Base-by-base conservation (phyloP, 2,797 vertebrate species). In the Erithacus rubecula region DNA sequence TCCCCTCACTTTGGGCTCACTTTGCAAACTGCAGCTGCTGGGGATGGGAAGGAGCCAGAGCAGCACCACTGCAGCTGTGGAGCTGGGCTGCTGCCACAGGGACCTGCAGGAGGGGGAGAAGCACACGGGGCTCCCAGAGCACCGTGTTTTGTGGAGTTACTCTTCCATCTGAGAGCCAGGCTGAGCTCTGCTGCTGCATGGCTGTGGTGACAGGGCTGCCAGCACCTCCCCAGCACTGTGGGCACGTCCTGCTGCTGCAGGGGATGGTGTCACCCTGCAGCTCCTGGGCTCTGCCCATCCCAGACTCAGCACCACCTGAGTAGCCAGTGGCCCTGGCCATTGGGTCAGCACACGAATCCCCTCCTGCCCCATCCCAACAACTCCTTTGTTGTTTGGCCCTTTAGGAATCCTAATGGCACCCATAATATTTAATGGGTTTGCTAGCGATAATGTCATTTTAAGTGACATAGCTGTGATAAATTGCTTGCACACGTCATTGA, bases 371-470 rank as follows among this genome's bases (percentile, higher is more conserved):
- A 22, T 41, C 24, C 55, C 52, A 18, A 26, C 49, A 26, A n/a
- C 39, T 65, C 55, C 43, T 59, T 78, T 59, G 67, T 72, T 86
- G 79, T 69, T 84, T 86, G 65, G 59, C 47, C 87, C 70, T 81
- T 68, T 15, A 69, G 89, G 76, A 83, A 60, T 63, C 65, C 69
- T 81, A 90, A 72, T 11, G 0, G 83, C 77, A 67, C 83, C 59
- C 70, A 79, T 82, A 88, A 96, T 91, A 96, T 96, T 95, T 95
- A 93, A 93, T 67, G 44, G 47, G 9, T 88, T 94, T 15, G 24
- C 92, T 52, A 84, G 83, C 46, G 93, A 93, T 94, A 96, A 96
- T 93, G 89, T 93, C 85, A 94, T 88, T 88, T 95, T 82, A 96
- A 96, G 67, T 95, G 93, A 94, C 91, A 93, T 56, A 91, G 87